Base-by-base conservation (phyloP, 2,797 vertebrate genomes). In the Sebastes kiyomatsui region DNA sequence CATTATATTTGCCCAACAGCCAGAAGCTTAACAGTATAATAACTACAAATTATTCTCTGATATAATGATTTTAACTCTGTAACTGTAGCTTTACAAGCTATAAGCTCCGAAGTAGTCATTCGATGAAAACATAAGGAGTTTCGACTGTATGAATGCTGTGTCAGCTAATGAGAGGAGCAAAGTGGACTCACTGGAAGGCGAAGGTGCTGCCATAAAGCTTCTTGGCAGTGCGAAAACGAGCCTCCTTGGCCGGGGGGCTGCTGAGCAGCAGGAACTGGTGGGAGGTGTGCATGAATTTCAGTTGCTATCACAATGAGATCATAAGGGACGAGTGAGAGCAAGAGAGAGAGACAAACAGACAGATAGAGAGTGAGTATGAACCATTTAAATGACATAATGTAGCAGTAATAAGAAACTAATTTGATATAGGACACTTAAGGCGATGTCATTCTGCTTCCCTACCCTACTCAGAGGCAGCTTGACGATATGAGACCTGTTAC, bases 261-360 rank as follows among this genome's bases (percentile, higher is more conserved):
- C 98, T 99, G 95, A 99, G 97, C 94, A 99, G 96, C 94, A 99
- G 97, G 95, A 99, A 99, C 96, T 99, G 98, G 96, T 99, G 98
- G 87, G 98, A 99, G 83, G 98, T 99, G 97, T 99, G 98, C 98
- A 99, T 99, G 96, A 99, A 99, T 96, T 99, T 99, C 94, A 99
- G 96, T 97, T 99, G 98, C 98, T 99, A 95, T 94, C 87, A 90
- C 7, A 69, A 68, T 76, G 70, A 71, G 76, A 68, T 77, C 66
- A 83, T 71, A 25, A 77, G 32, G 72, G 61, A 75, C 42, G 54
- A 76, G 74, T 55, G 59, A 88, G 76, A 84, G 65, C 33, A 10
- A 61, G 33, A 75, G 66, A 77, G 59, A 90, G 1, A 83, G 25
- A 84, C 6, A 84, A 6, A 80, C 3, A 62, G 38, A 82, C 4